Base-by-base conservation (phyloP, 2,888 invertebrate species). In the Drosophila mettleri region DNA sequence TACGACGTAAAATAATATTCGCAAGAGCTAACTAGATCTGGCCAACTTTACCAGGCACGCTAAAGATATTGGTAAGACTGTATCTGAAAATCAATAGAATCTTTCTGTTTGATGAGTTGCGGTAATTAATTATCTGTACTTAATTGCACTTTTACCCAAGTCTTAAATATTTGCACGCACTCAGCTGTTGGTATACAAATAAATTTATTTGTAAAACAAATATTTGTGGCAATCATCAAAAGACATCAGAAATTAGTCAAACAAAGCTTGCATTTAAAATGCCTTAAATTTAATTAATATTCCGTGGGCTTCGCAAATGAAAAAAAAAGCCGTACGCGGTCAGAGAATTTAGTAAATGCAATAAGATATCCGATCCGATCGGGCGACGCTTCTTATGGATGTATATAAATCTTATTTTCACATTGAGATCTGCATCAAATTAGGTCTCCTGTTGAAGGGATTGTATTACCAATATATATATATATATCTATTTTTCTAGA, bases 201-300 rank as follows among this genome's bases (percentile, higher is more conserved):
- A 41, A 41, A 22, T 41, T 41, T 31, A 48, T 31, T 31, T 48
- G 31, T 55, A 60, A 59, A 16, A 41, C 22, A 67, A 67, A 65
- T 72, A 74, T 72, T 78, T 72, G 65, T 62, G 66, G 55, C 69
- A 76, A 69, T 76, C 80, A 71, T 69, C 68, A 63, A 61, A 74
- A 69, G 66, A 72, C 69, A 75, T 78, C 36, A 73, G 73, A 82
- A 85, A 73, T 69, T 41, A 85, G 71, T 72, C 64, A 74, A 70
- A 74, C 69, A 71, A 68, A 78, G 78, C 72, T 74, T 70, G 68
- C 72, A 69, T 73, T 72, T 54, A 65, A 81, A 81, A 79, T 73
- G 51, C 62, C 36, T 55, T 65, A 43, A 43, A 64, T 41, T 69
- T 78, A 67, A 82, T 84, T 82, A 76, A 74, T 76, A 84, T 82